A percentile compares a stretch with the other conserved stretches of the same genome.
phyloP scores from a whole-genome alignment of 2,797 vertebrate species.

The Gephyroberyx darwinii region DNA sequence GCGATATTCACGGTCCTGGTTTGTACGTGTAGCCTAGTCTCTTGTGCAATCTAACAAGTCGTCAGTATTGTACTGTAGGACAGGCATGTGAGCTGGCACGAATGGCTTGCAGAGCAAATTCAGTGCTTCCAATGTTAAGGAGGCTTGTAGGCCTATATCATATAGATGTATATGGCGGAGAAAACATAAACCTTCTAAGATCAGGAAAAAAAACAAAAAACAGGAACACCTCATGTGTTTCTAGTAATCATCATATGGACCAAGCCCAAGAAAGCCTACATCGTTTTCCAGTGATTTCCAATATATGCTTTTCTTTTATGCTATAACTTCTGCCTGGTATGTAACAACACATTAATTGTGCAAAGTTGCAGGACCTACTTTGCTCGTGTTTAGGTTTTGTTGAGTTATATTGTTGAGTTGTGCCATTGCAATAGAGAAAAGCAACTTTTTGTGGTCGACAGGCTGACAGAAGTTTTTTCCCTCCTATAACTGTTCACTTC shows the following conservation, averaged over 20 bases:
- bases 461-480: constrained; percentile 22
- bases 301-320: constrained; percentile 31
- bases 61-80: constrained; percentile 61
- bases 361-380: constrained; percentile 55
- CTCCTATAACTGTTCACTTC: not conserved
- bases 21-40: constrained; percentile 56
- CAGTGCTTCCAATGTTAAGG: constrained; percentile 41
- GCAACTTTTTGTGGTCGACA: constrained; percentile 41
- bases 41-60: constrained; percentile 82
- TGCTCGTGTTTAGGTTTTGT: constrained; percentile 11
- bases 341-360: constrained; percentile 63
- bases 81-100: constrained; percentile 65
- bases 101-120: constrained; percentile 60
- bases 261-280: constrained; percentile 15
- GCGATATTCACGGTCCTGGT: constrained; percentile 43
- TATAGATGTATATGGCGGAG: constrained; percentile 53
- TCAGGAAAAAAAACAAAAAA: constrained; percentile 47
- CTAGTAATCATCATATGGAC: not conserved
- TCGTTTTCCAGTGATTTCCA: constrained; percentile 35
- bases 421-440: constrained; percentile 1
- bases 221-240: constrained; percentile 36
- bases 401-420: not conserved
- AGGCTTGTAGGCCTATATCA: constrained; percentile 70
- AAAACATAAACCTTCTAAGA: constrained; percentile 44
- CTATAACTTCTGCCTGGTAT: constrained; percentile 66